phyloP scores from a whole-genome alignment of 2,113 vertebrate species.

The Scopus umbretta region DNA sequence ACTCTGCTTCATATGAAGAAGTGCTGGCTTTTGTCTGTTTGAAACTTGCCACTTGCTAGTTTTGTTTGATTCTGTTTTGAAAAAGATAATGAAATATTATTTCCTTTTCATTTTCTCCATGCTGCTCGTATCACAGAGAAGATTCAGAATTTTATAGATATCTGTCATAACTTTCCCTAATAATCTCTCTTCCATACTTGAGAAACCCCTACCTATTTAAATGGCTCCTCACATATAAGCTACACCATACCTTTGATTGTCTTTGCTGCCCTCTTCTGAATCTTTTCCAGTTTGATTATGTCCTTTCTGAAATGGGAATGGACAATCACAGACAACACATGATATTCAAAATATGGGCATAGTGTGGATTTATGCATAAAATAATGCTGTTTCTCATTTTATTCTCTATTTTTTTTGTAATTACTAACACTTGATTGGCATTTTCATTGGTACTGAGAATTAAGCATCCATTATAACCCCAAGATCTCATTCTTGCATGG shows the following conservation, averaged over 20 bases:
- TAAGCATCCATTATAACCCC: neutral
- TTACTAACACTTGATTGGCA: neutral
- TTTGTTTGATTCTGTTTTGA: neutral
- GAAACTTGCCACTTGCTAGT: neutral
- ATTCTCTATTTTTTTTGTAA: neutral
- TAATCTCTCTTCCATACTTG: neutral
- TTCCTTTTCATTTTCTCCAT: neutral
- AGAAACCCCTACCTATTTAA: neutral
- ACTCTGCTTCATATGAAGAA: neutral
- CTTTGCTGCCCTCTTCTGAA: neutral
- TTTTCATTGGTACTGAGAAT: neutral
- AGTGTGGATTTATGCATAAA: neutral
- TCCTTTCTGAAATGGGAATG: neutral
- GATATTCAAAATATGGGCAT: neutral
- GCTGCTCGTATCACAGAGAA: neutral
- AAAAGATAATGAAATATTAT: neutral
- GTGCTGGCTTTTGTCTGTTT: neutral
- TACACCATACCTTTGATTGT: neutral
- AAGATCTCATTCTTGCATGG: neutral
- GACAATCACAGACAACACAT: neutral
- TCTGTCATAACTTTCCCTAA: neutral
- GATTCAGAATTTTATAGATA: neutral
- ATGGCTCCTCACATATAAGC: neutral
- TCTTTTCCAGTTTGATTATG: neutral
- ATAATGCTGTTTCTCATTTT: neutral